phyloP scores from a whole-genome alignment of 2,888 invertebrate species.

The Sarcophaga rosellei region DNA sequence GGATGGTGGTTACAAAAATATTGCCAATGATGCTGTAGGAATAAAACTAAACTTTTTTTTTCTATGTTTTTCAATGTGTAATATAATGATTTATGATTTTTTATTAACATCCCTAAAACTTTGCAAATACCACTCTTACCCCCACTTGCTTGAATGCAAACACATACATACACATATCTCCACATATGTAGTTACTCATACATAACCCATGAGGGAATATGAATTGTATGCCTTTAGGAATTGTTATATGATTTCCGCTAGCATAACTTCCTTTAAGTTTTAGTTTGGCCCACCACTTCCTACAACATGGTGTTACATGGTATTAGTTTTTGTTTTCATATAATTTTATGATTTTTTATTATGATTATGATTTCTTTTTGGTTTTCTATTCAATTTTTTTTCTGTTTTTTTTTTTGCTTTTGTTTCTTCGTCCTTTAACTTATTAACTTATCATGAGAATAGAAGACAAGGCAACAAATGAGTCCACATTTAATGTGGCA shows the following conservation, averaged over 20 bases:
- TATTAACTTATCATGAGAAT: conserved; percentile 55
- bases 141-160: not conserved
- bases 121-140: conserved; percentile 36
- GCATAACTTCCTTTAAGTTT: conserved; percentile 7
- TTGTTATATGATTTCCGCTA: conserved; percentile 5
- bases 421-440: conserved; percentile 26
- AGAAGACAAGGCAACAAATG: conserved; percentile 43
- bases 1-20: not conserved
- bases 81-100: conserved; percentile 65
- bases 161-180: not conserved
- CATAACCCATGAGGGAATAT: not conserved
- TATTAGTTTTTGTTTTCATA: not conserved
- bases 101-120: conserved; percentile 62
- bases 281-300: conserved; percentile 41
- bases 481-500: conserved; percentile 42
- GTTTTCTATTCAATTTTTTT: not conserved
- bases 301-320: not conserved
- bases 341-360: conserved; percentile 35
- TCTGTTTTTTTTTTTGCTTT: no score
- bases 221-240: conserved; percentile 50
- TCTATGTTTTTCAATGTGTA: not conserved
- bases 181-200: no score
- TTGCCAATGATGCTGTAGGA: not conserved
- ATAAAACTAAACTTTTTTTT: conserved; percentile 1
- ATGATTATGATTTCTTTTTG: conserved; percentile 8